Base-by-base conservation (phyloP, 2,113 vertebrate species). In the Chascanopsetta lugubris region DNA sequence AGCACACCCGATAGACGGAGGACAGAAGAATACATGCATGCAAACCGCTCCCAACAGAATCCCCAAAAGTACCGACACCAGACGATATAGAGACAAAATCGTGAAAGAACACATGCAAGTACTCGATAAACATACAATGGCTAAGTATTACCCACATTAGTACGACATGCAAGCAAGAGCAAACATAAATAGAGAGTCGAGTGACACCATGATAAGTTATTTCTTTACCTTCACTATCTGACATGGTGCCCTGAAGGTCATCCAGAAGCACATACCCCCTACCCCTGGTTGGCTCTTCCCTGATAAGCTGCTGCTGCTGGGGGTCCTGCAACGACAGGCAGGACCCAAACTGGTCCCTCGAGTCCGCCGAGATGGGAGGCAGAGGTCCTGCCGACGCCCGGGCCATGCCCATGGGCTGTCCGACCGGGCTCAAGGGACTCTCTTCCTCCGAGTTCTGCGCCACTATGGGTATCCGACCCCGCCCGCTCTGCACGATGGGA, bases 321-420 rank as follows among this genome's bases (percentile, higher is more conserved):
- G 96, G 93, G 79, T 92, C 92, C 81, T 93, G 90, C 50, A 99
- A 85, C 3, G 97, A 99, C 70, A 99, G 93, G 83, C 97, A 99
- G 3, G 97, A 99, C 74, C 97, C 97, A 92, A 97, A 99, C 82
- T 99, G 97, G 87, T 99, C 97, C 80, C 97, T 94, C 18, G 95
- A 96, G 79, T 99, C 97, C 68, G 97, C 97, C 10, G 97, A 97
- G 88, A 99, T 99, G 60, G 97, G 97, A 2, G 97, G 97, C 56
- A 99, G 90, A 45, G 97, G 97, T 69, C 97, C 97, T 10, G 97
- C 97, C 7, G 97, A 95, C 4, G 97, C 97, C 80, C 97, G 93
- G 18, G 97, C 97, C 97, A 99, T 99, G 65, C 97, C 97, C 97
- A 99, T 99, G 49, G 97, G 97, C 62, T 99, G 96, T 8, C 97